Evolutionary conservation across 2,888 invertebrate genomes (phyloP).

Genomic region (Cephus nigrinus): DNA sequence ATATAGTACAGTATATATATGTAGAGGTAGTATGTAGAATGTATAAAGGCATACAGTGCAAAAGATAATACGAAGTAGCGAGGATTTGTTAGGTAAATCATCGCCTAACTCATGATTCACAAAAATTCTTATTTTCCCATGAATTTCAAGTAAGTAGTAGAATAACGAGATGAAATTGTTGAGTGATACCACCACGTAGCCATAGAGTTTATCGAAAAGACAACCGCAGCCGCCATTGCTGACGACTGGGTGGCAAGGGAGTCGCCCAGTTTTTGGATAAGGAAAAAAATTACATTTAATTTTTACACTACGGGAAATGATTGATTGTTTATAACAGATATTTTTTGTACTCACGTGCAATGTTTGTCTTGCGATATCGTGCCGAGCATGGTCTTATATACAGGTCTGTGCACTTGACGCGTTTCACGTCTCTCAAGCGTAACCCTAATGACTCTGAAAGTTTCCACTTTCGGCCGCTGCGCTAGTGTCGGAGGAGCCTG

Average conservation of each 20-base stretch:
- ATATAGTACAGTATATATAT: neutral
- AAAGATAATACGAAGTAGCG: neutral
- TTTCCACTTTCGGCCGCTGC: too few relatives aligned
- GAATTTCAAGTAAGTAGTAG: neutral
- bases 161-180: neutral
- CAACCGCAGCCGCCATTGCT: conserved; percentile 46
- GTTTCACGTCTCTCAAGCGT: too few relatives aligned
- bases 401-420: too few relatives aligned
- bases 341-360: conserved; percentile 52
- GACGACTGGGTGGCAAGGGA: conserved; percentile 44
- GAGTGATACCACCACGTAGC: neutral
- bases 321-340: neutral
- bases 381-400: conserved; percentile 24
- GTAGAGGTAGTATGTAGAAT: neutral
- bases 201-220: conserved; percentile 30
- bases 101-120: neutral
- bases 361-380: conserved; percentile 45
- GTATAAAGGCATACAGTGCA: neutral
- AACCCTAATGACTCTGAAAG: too few relatives aligned
- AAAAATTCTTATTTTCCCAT: neutral
- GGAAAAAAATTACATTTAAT: neutral
- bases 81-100: neutral
- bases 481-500: too few relatives aligned
- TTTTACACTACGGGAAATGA: neutral
- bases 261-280: conserved; percentile 41